phyloP scores from a whole-genome alignment of 2,888 invertebrate genomes.

The Orthonychiurus folsomi region DNA sequence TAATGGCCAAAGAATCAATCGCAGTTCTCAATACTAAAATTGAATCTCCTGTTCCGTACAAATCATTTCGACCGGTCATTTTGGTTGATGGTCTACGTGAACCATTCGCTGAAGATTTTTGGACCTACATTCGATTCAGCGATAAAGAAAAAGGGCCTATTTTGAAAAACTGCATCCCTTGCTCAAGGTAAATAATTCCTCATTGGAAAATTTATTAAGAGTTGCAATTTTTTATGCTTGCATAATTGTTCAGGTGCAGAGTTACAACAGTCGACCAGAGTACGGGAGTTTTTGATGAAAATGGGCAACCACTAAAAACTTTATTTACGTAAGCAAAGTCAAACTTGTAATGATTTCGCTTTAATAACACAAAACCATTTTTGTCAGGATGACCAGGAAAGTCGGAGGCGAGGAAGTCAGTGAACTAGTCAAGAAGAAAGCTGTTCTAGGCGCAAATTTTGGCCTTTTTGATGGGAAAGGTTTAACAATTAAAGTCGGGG shows the following conservation, averaged over 20 bases:
- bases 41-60: conserved; percentile 17
- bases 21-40: conserved; percentile 25
- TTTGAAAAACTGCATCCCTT: conserved; percentile 29
- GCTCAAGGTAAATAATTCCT: conserved; percentile 29
- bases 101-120: conserved; percentile 34
- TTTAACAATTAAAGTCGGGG: conserved; percentile 1
- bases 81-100: conserved; percentile 24
- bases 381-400: conserved; percentile 23
- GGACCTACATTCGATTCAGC: conserved; percentile 30
- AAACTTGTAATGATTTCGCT: background rate
- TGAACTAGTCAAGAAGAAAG: conserved; percentile 20
- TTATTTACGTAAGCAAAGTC: conserved; percentile 20
- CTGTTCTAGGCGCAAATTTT: conserved; percentile 28
- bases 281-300: conserved; percentile 20
- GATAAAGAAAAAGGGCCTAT: conserved; percentile 22
- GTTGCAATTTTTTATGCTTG: background rate
- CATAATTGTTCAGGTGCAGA: conserved; percentile 27
- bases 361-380: conserved; percentile 3
- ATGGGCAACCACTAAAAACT: conserved; percentile 29
- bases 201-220: background rate
- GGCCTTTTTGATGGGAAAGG: conserved; percentile 20
- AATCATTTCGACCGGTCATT: conserved; percentile 28
- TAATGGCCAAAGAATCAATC: conserved; percentile 32
- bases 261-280: conserved; percentile 29
- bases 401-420: conserved; percentile 15